These are phyloP conservation scores for Drosophila bunnanda DNA, from an alignment of 2,888 invertebrate species.

Conservation along the genomic window DNA sequence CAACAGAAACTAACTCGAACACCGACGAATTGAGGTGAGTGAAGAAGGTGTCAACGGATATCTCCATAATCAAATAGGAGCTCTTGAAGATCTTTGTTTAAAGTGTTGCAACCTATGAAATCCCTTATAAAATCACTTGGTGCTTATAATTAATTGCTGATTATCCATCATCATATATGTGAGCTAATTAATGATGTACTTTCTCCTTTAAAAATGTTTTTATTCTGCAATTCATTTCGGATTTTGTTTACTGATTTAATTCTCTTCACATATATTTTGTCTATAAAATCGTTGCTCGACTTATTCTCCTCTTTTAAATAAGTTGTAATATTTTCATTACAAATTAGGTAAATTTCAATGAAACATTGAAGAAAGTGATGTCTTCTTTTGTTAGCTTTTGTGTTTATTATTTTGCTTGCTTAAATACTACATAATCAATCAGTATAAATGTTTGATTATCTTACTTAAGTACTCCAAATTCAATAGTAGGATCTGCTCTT, in stretches of 20 bases:
- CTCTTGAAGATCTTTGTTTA: not conserved
- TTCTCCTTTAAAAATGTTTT: not conserved
- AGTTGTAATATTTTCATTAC: not conserved
- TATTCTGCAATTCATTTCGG: not conserved
- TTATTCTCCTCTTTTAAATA: not conserved
- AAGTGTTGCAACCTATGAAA: not conserved
- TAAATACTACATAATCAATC: not conserved
- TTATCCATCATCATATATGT: too few species aligned
- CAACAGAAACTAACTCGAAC: constrained; percentile 44
- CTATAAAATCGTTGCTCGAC: not conserved
- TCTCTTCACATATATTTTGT: not conserved
- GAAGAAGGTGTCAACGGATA: constrained; percentile 7
- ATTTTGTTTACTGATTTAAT: not conserved
- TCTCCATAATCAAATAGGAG: constrained; percentile 12
- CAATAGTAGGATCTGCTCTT: not conserved
- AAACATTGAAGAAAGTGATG: not conserved
- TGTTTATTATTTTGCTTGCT: not conserved
- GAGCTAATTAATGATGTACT: not conserved
- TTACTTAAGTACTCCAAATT: too few species aligned
- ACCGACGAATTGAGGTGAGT: constrained; percentile 63
- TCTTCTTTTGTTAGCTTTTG: not conserved
- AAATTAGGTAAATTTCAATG: not conserved
- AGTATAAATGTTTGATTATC: too few species aligned
- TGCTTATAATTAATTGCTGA: not conserved
- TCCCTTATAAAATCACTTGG: not conserved